Base-by-base conservation (phyloP, 2,113 vertebrate species). In the Cercocebus atys region DNA sequence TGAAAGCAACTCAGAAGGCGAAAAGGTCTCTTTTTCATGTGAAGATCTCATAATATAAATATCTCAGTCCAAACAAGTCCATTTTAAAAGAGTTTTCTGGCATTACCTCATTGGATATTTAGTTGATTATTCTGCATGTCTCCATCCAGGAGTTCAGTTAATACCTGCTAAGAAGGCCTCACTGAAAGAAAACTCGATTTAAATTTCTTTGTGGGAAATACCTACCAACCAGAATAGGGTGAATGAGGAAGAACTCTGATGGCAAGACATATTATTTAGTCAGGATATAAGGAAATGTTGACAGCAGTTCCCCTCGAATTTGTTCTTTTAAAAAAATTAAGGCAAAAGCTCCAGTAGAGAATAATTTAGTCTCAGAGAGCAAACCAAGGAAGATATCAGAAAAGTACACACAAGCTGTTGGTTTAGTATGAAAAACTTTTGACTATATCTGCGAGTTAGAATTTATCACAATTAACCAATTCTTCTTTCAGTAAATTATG, bases 1-100 rank as follows among this genome's bases (percentile, higher is more conserved):
- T 92, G 99, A 99, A 98, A 99, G 99, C 99, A 99, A 99, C 99
- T 99, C 99, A 0, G 99, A 99, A 98, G 99, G 99, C 52, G 99
- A 99, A 98, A 99, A 99, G 99, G 99, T 99, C 96, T 97, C 80
- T 85, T 70, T 90, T 52, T 78, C 87, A 40, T 61, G 14, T 82
- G 90, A 64, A 76, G 22, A 50, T 89, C 70, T 78, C 9, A 1
- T 52, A 38, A 38, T 25, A 17, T 50, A 45, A 38, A 43, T 25
- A 17, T 50, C 30, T 93, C 22, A 40, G 25, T 83, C 6, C 70
- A 66, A 20, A 79, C 16, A 40, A 4, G 68, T 81, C 68, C 16
- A 81, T 43, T 57, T 64, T 91, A 30, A 59, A 72, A 22, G 38
- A 17, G 11, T 22, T 25, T 61, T 55, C 72, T 43, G 73, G 47